Evolutionary conservation across 1,140 invertebrate species (phyloP), one percentile per base, ranked within the genome.

Genomic region (Eciton burchellii): DNA sequence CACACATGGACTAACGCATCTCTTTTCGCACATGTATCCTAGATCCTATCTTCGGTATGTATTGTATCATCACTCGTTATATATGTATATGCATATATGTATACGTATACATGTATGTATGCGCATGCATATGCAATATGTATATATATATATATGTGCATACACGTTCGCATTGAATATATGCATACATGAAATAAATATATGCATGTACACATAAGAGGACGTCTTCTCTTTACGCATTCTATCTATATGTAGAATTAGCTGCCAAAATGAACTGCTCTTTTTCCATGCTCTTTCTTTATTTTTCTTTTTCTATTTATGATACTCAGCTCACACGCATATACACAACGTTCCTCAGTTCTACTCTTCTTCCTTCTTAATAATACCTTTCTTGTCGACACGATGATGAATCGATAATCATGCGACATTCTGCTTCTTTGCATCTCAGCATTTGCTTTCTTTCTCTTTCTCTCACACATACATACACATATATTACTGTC

Each of bases 201-300:
- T 43, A 54, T 57, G 56, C 52, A 43, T 14, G 56, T 72, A 57
- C 35, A 72, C 29, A 65, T 16, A 76, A 3, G 49, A 68, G 35
- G 6, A 56, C 54, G 6, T 56, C 14, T n/a, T 49, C 19, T 66
- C 47, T 63, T 49, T n/a, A 54, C 49, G 21, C 24, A 12, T 84
- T 87, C 56, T 70, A 88, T 88, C 85, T 91, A 90, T 92, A 92
- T 88, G 91, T 90, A 92, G 89, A 92, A 92, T 91, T 92, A 92
- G 90, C 90, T 93, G 92, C 87, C 90, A 87, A 92, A 93, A 92
- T 92, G 88, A 93, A 90, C 90, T 91, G 90, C 89, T 88, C 77
- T 88, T 85, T 73, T 66, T 84, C 49, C 54, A 45, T 16, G 21
- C 56, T 52, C 29, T 11, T 24, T 59, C n/a, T 21, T 60, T 24